These are phyloP conservation scores for Ictidomys tridecemlineatus DNA, from an alignment of 2,113 vertebrate species.

Conservation along the genomic window DNA sequence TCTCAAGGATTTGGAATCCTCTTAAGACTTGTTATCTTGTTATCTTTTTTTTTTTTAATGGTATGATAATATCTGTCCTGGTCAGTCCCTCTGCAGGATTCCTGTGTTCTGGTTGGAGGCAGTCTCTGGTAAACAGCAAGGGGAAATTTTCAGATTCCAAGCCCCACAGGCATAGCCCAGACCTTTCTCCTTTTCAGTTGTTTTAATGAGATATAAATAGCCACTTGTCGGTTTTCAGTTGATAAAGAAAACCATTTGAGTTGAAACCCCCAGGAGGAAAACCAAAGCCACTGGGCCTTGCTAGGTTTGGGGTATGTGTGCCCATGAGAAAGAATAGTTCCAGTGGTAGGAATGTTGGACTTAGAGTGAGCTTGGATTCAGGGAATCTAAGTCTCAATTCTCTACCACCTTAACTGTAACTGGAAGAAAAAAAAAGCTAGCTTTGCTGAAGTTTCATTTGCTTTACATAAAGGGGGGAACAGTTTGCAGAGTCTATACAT, in stretches of 20 bases:
- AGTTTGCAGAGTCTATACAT: neutral
- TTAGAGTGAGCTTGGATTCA: neutral
- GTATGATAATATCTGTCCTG: constrained; percentile 18
- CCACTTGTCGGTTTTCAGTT: neutral
- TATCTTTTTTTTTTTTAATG: neutral
- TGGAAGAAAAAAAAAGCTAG: neutral
- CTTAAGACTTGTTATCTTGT: neutral
- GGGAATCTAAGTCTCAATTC: neutral
- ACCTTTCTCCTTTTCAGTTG: neutral
- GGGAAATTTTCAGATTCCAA: neutral
- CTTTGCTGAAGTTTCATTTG: neutral
- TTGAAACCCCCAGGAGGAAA: neutral
- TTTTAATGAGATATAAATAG: neutral
- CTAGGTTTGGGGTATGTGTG: neutral
- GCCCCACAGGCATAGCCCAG: neutral
- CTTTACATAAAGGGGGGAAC: constrained; percentile 6
- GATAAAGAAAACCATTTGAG: neutral
- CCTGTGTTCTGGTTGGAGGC: constrained; percentile 20
- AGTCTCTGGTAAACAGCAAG: neutral
- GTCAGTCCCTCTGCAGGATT: neutral
- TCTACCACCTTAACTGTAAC: neutral
- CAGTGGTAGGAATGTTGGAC: too few relatives aligned
- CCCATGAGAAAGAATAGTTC: neutral
- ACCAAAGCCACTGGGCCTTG: neutral
- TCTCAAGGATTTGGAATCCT: neutral